Percentiles rank a stretch among this genome's conserved stretches.
Evolutionary conservation across 2,888 invertebrate genomes (phyloP).

Genomic region (Agriopis aurantiaria): DNA sequence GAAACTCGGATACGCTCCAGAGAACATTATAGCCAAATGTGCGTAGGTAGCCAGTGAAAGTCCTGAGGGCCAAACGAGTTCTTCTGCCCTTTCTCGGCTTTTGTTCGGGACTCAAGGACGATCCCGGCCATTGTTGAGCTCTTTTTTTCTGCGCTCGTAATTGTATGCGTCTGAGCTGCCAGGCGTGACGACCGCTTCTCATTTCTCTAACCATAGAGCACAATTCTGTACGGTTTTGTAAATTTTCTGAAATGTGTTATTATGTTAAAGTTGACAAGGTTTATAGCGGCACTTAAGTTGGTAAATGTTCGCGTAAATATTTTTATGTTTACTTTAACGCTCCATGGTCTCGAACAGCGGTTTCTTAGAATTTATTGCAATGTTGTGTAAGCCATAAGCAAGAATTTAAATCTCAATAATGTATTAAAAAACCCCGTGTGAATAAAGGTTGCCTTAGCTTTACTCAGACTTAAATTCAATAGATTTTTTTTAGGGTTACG

Average conservation of each 20-base stretch:
- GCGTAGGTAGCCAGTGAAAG: slow-evolving; percentile 84
- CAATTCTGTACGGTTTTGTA: slow-evolving; percentile 46
- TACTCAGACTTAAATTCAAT: too few species aligned
- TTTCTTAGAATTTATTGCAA: slow-evolving; percentile 51
- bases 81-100: slow-evolving; percentile 85
- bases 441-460: not conserved
- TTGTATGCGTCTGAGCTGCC: slow-evolving; percentile 81
- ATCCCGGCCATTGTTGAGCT: slow-evolving; percentile 77
- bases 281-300: slow-evolving; percentile 62
- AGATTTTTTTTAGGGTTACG: too few species aligned
- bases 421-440: not conserved
- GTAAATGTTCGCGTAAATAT: slow-evolving; percentile 55
- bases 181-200: slow-evolving; percentile 72
- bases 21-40: slow-evolving; percentile 60
- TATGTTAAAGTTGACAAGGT: slow-evolving; percentile 52
- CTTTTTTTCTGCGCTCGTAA: slow-evolving; percentile 77
- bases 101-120: slow-evolving; percentile 84
- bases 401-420: not conserved
- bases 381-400: not conserved
- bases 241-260: slow-evolving; percentile 35
- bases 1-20: slow-evolving; percentile 21
- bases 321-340: slow-evolving; percentile 56
- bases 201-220: slow-evolving; percentile 69
- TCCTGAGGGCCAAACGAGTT: slow-evolving; percentile 83
- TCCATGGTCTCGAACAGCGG: slow-evolving; percentile 41